Conservation (phyloP, 2,888 invertebrate species). For the Nebria brevicollis region DNA sequence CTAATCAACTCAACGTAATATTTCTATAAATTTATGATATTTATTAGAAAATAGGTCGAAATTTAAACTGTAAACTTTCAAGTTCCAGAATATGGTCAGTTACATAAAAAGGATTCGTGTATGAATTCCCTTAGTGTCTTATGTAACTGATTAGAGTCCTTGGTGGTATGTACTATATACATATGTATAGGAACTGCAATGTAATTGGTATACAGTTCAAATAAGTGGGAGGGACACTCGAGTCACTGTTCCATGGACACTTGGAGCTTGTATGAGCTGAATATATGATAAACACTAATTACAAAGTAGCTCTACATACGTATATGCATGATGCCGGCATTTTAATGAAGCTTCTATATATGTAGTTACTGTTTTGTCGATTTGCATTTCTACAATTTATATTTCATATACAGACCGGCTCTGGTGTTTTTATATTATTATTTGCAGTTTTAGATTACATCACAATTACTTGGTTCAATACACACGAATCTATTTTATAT, state of each 20-base stretch:
- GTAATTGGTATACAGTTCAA: background rate
- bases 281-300: background rate
- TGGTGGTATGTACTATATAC: background rate
- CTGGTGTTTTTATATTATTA: background rate
- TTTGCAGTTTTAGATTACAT: background rate
- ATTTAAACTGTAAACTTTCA: no score
- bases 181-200: background rate
- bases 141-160: no score
- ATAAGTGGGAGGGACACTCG: background rate
- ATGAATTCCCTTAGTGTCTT: no score
- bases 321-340: background rate
- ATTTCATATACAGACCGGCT: background rate
- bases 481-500: background rate
- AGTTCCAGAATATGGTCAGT: no score
- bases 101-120: no score
- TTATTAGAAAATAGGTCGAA: no score
- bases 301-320: background rate
- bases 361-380: background rate
- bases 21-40: no score
- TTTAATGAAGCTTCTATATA: background rate
- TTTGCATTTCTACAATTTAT: background rate
- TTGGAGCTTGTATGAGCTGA: background rate
- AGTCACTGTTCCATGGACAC: background rate
- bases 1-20: no score
- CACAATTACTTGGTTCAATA: background rate